Percentiles rank a stretch among this genome's conserved stretches.
phyloP scores from a whole-genome alignment of 2,113 vertebrate species.

The human (Homo sapiens) region DNA sequence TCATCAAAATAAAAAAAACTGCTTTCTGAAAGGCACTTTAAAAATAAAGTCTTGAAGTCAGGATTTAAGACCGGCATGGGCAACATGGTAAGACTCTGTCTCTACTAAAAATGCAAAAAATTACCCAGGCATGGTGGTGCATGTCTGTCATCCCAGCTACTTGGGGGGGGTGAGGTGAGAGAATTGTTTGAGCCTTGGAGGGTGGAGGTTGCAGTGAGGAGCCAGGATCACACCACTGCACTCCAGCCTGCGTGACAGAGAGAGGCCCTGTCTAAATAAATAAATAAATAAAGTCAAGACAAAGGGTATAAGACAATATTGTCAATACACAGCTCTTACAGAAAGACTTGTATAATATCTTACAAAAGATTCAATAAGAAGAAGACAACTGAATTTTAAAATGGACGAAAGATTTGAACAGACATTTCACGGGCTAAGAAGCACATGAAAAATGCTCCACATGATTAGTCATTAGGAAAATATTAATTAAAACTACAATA shows the following conservation, averaged over 20 bases:
- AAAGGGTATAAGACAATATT: background rate
- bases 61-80: no score
- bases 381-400: background rate
- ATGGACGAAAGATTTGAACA: background rate
- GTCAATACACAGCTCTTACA: background rate
- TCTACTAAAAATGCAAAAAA: no score
- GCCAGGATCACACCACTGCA: no score
- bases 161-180: no score
- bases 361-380: background rate
- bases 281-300: background rate
- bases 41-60: no score
- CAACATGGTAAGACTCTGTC: no score
- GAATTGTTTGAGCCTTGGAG: no score
- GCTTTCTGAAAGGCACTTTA: background rate
- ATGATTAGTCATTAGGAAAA: background rate
- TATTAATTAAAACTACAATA: background rate
- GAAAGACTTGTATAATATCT: background rate
- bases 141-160: no score
- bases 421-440: background rate
- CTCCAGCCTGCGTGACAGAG: no score
- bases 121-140: no score
- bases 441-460: background rate
- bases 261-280: no score
- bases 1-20: conserved; percentile 27
- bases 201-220: no score